phyloP scores from a whole-genome alignment of 2,888 invertebrate genomes.

The Zygogramma bicolorata region DNA sequence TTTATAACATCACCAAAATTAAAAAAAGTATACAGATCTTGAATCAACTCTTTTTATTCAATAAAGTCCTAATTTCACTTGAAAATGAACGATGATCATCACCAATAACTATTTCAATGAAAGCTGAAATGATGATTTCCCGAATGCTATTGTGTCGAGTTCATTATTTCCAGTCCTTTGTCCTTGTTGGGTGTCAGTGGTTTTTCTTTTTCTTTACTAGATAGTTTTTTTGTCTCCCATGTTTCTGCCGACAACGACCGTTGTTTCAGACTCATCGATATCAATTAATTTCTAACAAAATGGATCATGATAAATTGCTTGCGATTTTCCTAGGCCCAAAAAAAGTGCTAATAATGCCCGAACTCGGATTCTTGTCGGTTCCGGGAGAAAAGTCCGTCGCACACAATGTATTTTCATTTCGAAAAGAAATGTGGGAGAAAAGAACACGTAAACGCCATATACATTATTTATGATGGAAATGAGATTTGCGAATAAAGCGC shows the following conservation, averaged over 20 bases:
- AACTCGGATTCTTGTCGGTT: constrained; percentile 24
- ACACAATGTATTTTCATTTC: constrained; percentile 20
- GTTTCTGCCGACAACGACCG: constrained; percentile 35
- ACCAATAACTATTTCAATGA: too few relatives aligned
- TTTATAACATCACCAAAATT: too few relatives aligned
- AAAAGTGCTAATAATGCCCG: constrained; percentile 55
- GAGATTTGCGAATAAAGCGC: too few relatives aligned
- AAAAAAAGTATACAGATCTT: too few relatives aligned
- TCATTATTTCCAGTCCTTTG: not conserved
- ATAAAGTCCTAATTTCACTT: too few relatives aligned
- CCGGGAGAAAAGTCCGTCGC: constrained; percentile 2
- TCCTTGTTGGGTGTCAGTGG: not conserved
- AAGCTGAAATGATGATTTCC: too few relatives aligned
- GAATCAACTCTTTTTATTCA: too few relatives aligned
- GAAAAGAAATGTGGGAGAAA: not conserved
- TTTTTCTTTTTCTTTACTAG: not conserved
- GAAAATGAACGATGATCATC: too few relatives aligned
- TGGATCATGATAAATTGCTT: constrained; percentile 46
- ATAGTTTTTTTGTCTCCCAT: constrained; percentile 18
- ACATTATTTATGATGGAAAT: too few relatives aligned
- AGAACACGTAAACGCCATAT: not conserved
- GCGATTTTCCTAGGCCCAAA: constrained; percentile 51
- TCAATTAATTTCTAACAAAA: constrained; percentile 47
- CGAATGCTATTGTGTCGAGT: too few relatives aligned
- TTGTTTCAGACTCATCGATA: constrained; percentile 27